These are phyloP conservation scores for Folsomia manolachei DNA, from an alignment of 2,888 invertebrate genomes.

Conservation along the genomic window DNA sequence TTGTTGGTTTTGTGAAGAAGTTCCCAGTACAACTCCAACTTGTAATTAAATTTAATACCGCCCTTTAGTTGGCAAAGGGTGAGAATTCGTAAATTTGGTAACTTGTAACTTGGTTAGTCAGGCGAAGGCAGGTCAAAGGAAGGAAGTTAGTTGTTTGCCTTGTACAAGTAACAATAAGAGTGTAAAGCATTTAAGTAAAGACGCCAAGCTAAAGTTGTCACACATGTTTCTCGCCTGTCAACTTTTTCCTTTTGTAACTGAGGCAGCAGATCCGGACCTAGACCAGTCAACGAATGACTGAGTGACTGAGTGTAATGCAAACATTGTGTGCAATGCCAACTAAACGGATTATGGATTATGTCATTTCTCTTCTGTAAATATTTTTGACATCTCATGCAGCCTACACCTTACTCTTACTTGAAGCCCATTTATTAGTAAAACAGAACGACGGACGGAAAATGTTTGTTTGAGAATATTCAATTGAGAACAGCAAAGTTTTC, in stretches of 20 bases:
- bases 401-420: background rate
- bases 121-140: background rate
- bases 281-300: too few species aligned
- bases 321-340: background rate
- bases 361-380: background rate
- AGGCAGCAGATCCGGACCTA: too few species aligned
- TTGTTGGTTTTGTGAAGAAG: background rate
- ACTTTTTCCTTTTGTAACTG: too few species aligned
- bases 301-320: background rate
- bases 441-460: background rate
- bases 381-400: background rate
- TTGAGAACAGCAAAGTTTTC: background rate
- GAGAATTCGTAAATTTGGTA: background rate
- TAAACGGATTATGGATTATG: background rate
- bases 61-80: background rate
- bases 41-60: background rate
- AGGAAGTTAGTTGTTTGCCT: background rate
- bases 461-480: background rate
- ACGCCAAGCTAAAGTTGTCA: background rate
- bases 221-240: background rate
- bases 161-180: background rate
- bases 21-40: background rate
- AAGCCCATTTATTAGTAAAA: too few species aligned
- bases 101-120: too few species aligned
- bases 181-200: background rate